Conservation (phyloP, 2,888 invertebrate genomes). For the Drosophila affinis region DNA sequence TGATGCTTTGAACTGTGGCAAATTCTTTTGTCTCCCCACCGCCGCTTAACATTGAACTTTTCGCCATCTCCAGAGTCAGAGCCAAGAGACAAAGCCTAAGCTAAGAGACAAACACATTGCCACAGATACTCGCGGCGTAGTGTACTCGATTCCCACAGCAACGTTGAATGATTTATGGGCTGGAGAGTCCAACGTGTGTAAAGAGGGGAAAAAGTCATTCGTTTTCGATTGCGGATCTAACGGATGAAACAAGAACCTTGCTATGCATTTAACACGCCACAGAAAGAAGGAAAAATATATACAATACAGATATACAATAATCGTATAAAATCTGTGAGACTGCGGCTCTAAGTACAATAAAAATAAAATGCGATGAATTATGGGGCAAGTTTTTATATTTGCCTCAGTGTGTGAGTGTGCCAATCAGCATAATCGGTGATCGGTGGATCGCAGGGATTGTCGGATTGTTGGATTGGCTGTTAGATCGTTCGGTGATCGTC, state of each 20-base stretch:
- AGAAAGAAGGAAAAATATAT: slow-evolving; percentile 23
- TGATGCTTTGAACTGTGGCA: slow-evolving; percentile 79
- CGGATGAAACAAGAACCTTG: slow-evolving; percentile 79
- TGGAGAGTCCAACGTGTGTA: slow-evolving; percentile 57
- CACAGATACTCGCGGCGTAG: slow-evolving; percentile 34
- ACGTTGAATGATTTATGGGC: slow-evolving; percentile 72
- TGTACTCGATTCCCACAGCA: slow-evolving; percentile 69
- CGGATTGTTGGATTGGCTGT: slow-evolving; percentile 19
- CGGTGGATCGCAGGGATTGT: slow-evolving; percentile 22
- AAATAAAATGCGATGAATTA: slow-evolving; percentile 76
- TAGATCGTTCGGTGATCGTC: slow-evolving; percentile 27
- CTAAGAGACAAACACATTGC: slow-evolving; percentile 30
- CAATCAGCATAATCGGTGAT: slow-evolving; percentile 64
- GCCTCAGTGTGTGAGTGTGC: slow-evolving; percentile 34
- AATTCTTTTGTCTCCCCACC: slow-evolving; percentile 66
- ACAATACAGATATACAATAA: slow-evolving; percentile 30
- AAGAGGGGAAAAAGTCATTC: slow-evolving; percentile 63
- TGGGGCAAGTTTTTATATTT: slow-evolving; percentile 70
- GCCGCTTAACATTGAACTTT: slow-evolving; percentile 75
- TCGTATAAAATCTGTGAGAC: slow-evolving; percentile 13
- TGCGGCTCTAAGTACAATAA: slow-evolving; percentile 43
- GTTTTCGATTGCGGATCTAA: slow-evolving; percentile 73
- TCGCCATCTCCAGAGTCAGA: slow-evolving; percentile 38
- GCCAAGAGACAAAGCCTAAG: no score
- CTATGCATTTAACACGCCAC: slow-evolving; percentile 76